A percentile compares a stretch with the other conserved stretches of the same genome.
Evolutionary conservation across 2,797 vertebrate species (phyloP).

Genomic region (Phalanger gymnotis): DNA sequence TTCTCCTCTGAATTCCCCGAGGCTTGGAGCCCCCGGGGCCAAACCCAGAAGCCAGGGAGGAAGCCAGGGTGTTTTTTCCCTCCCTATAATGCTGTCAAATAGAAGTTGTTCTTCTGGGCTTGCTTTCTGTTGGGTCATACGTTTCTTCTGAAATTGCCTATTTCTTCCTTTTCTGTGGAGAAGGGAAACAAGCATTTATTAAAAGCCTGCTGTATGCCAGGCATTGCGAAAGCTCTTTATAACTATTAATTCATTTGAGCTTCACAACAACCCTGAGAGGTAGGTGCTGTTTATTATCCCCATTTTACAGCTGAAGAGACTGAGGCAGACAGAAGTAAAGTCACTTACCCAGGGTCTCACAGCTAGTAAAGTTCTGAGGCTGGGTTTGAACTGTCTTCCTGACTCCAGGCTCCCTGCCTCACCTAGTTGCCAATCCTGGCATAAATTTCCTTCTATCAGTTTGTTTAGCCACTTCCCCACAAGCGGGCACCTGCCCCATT

Average conservation of each 20-base stretch:
- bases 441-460: background rate
- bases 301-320: background rate
- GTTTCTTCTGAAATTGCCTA: background rate
- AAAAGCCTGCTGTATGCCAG: background rate
- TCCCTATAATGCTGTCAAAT: background rate
- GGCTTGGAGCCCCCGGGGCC: background rate
- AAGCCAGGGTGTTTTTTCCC: background rate
- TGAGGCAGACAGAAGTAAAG: background rate
- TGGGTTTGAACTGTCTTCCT: background rate
- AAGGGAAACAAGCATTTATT: background rate
- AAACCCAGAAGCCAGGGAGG: background rate
- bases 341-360: background rate
- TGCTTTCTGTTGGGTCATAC: background rate
- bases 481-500: background rate
- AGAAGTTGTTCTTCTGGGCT: background rate
- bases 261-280: background rate
- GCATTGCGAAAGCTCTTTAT: background rate
- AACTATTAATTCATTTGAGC: background rate
- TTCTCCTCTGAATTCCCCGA: background rate
- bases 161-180: background rate
- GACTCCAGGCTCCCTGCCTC: background rate
- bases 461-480: background rate
- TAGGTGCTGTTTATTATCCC: background rate
- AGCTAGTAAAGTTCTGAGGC: background rate
- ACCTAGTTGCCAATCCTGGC: background rate